Conservation (phyloP, 2,113 vertebrate species). For the Numida meleagris region DNA sequence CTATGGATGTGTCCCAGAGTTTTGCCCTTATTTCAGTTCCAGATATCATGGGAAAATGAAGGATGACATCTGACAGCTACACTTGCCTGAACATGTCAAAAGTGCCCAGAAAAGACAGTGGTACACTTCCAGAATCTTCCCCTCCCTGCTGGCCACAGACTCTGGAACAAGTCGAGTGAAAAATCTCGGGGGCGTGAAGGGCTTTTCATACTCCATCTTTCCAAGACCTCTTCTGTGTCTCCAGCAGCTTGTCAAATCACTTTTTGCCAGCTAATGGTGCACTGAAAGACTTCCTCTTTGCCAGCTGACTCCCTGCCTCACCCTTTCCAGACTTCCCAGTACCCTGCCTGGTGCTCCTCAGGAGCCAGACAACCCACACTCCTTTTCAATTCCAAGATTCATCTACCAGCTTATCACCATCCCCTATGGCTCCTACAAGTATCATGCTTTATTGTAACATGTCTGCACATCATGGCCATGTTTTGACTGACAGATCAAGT, state of each 20-base stretch:
- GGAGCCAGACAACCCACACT: not conserved
- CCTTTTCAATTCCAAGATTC: not conserved
- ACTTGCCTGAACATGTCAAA: not conserved
- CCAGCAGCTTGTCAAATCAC: constrained; percentile 58
- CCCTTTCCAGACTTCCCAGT: not conserved
- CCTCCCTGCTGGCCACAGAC: not conserved
- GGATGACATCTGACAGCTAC: not conserved
- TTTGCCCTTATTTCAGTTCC: not conserved
- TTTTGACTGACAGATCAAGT: not conserved
- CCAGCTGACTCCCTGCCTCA: not conserved
- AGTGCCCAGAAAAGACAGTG: not conserved
- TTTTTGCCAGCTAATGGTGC: constrained; percentile 40
- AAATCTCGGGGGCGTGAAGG: not conserved
- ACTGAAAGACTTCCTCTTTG: constrained; percentile 68
- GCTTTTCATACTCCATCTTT: constrained; percentile 60
- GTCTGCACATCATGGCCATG: rapidly evolving
- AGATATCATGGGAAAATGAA: not conserved
- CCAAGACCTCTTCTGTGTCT: not conserved
- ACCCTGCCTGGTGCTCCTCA: rapidly evolving
- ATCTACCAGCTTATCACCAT: not conserved
- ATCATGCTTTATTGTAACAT: rapidly evolving
- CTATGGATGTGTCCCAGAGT: not conserved
- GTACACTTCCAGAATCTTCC: not conserved
- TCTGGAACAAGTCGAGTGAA: not conserved
- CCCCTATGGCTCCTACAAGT: not conserved